A percentile compares a stretch with the other conserved stretches of the same genome.
Conservation (phyloP, 2,888 invertebrate species). For the Eubasilissa splendida region DNA sequence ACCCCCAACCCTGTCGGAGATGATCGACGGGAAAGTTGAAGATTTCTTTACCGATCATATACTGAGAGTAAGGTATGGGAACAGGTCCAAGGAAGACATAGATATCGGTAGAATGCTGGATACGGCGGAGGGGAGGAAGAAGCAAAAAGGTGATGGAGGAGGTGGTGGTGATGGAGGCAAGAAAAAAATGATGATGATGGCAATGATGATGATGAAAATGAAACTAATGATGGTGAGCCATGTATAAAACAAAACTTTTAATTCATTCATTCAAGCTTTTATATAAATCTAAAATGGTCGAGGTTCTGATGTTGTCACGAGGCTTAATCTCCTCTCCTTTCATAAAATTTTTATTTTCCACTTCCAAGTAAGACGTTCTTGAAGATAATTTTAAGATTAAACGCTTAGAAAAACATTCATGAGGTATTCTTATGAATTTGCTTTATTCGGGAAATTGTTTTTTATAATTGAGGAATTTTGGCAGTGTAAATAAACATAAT, state of each 20-base stretch:
- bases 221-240: slow-evolving; percentile 73
- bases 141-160: slow-evolving; percentile 64
- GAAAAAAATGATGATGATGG: slow-evolving; percentile 77
- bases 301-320: background rate
- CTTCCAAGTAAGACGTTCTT: too few relatives aligned
- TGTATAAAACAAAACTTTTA: slow-evolving; percentile 53
- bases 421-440: too few relatives aligned
- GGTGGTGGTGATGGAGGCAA: slow-evolving; percentile 63
- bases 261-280: background rate
- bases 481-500: too few relatives aligned
- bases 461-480: too few relatives aligned
- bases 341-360: too few relatives aligned
- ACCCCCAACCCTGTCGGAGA: slow-evolving; percentile 61
- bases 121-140: slow-evolving; percentile 64
- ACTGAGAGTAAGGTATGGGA: slow-evolving; percentile 62
- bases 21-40: slow-evolving; percentile 72
- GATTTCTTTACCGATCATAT: slow-evolving; percentile 74
- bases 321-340: background rate
- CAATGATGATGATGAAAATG: slow-evolving; percentile 77
- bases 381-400: too few relatives aligned
- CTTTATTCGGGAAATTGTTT: too few relatives aligned
- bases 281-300: slow-evolving; percentile 65
- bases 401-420: too few relatives aligned
- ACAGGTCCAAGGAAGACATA: slow-evolving; percentile 59
- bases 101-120: slow-evolving; percentile 60